Conservation (phyloP, 2,888 invertebrate species). For the Hypercompe scribonia region DNA sequence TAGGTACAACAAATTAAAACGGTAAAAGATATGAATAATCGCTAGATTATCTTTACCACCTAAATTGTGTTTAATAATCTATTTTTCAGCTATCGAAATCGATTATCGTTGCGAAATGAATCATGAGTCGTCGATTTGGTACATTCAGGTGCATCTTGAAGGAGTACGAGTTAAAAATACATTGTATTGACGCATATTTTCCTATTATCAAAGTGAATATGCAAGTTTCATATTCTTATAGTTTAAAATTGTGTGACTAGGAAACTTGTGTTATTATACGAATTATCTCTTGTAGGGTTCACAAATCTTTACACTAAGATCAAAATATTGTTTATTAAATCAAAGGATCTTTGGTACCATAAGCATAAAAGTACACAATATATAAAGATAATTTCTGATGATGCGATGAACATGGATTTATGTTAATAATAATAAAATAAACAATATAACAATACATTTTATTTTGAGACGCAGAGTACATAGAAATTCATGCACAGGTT, state of each 20-base stretch:
- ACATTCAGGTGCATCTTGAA: background rate
- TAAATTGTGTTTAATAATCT: background rate
- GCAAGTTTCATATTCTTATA: background rate
- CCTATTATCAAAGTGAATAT: background rate
- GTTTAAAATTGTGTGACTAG: background rate
- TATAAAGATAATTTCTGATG: background rate
- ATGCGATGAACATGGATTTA: too few species aligned
- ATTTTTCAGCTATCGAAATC: background rate
- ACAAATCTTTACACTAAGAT: background rate
- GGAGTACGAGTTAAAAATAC: background rate
- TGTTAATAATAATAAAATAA: too few species aligned
- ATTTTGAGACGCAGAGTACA: too few species aligned
- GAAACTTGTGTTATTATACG: background rate
- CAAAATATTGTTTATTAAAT: background rate
- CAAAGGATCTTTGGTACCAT: background rate
- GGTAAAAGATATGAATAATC: background rate
- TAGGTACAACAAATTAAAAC: background rate
- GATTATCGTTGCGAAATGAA: background rate
- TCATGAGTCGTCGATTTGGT: background rate
- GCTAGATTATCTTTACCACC: background rate
- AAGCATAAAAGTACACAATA: background rate
- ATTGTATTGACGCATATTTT: background rate
- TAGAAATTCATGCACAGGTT: too few species aligned
- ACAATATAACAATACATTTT: too few species aligned
- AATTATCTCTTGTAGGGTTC: background rate